Evolutionary conservation across 1,140 invertebrate genomes (phyloP), one percentile per base, ranked within the genome.

Genomic region (Mesaphorura yosii): DNA sequence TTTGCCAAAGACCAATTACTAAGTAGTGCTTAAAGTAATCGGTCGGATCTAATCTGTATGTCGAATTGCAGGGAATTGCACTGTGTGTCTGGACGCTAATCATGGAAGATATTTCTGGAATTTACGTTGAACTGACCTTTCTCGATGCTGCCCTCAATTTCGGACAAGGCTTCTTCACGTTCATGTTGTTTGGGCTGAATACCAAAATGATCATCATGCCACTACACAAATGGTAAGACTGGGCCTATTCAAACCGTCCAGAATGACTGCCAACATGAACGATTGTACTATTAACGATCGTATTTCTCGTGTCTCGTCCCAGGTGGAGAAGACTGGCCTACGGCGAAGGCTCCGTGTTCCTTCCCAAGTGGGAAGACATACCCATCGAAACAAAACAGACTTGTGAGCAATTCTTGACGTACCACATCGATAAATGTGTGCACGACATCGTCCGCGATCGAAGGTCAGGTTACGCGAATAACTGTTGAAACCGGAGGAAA

Each of bases 121-220:
- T 94, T 55, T 93, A 89, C 68, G 76, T 93, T 0, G 89, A 94
- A 71, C 70, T 96, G 20, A 80, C 87, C 59, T 95, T 93, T 69
- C 70, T 97, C 25, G 88, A 95, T 69, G 81, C 84, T 17, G 83
- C 86, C 29, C 73, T 92, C 0, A 88, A 85, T 65, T 88, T 87
- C 69, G 89, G 90, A 1, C 89, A 94, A 71, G 85, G 83, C 31
- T 70, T 89, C 34, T 78, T 91, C 54, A 78, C 86, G 22, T 82
- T 92, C 63, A 78, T 82, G 7, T 78, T 93, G 10, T 95, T 95
- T 71, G 76, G 76, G 17, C 67, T 90, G 80, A 65, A 78, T 82
- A 79, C 81, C 5, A 79, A 79, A 56, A 76, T 83, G 51, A 73
- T 89, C 4, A 65, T 86, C 6, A 68, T 79, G 45, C 83, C 84